phyloP scores from a whole-genome alignment of 1,140 invertebrate species.

The Drosophila cardini region DNA sequence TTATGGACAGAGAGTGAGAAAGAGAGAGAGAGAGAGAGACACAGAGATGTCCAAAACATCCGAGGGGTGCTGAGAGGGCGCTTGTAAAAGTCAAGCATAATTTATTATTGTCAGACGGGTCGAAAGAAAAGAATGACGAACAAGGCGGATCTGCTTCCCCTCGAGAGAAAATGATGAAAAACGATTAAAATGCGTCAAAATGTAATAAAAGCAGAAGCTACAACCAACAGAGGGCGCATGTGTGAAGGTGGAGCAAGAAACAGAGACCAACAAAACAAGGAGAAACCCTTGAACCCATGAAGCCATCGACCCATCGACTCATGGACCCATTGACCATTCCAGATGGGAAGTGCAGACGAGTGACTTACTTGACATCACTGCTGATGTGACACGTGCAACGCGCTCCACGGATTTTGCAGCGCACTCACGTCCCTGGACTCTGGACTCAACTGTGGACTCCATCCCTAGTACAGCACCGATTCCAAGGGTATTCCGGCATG shows the following conservation, averaged over 20 bases:
- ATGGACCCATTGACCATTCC: neutral
- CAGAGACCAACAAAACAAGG: neutral
- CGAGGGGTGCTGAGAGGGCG: constrained; percentile 11
- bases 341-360: constrained; percentile 30
- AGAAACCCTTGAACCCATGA: neutral
- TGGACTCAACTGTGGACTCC: constrained; percentile 1
- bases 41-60: too few relatives aligned
- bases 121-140: constrained; percentile 32
- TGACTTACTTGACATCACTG: constrained; percentile 43
- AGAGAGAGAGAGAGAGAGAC: too few relatives aligned
- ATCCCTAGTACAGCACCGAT: constrained; percentile 18
- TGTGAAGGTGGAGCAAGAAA: constrained; percentile 23
- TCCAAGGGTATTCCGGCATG: constrained; percentile 33
- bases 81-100: constrained; percentile 72
- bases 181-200: constrained; percentile 64
- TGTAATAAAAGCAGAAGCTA: constrained; percentile 42
- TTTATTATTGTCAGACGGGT: constrained; percentile 73
- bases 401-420: constrained; percentile 57
- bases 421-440: constrained; percentile 47
- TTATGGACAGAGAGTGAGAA: constrained; percentile 27
- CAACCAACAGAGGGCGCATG: constrained; percentile 20
- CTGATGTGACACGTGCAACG: constrained; percentile 61
- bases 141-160: constrained; percentile 33
- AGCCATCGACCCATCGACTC: constrained; percentile 8
- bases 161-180: constrained; percentile 54